A percentile compares a stretch with the other conserved stretches of the same genome.
These are phyloP conservation scores for Liposcelis brunnea DNA, from an alignment of 2,888 invertebrate genomes.

Conservation along the genomic window DNA sequence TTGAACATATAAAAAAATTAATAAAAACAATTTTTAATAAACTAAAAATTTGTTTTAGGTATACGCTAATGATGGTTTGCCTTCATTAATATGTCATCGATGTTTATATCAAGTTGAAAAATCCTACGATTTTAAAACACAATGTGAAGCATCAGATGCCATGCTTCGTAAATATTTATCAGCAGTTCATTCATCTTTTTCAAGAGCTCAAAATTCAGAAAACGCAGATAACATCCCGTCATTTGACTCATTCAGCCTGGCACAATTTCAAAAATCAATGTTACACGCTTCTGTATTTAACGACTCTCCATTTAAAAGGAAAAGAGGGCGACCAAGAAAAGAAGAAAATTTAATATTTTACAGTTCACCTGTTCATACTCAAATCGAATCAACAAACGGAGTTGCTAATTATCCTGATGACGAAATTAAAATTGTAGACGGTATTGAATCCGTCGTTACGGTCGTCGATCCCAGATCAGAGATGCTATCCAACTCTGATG, in stretches of 20 bases:
- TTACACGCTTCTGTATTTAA: background rate
- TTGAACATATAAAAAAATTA: too few relatives aligned
- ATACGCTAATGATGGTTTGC: conserved; percentile 48
- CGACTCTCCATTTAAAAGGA: background rate
- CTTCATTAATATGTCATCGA: conserved; percentile 48
- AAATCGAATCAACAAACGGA: too few relatives aligned
- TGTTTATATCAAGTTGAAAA: conserved; percentile 52
- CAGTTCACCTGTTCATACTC: conserved; percentile 3
- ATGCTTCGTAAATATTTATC: conserved; percentile 33
- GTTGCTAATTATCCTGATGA: background rate
- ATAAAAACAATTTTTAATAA: background rate
- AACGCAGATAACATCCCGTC: background rate
- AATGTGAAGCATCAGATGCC: conserved; percentile 47
- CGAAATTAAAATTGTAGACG: conserved; percentile 4
- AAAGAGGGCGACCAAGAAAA: conserved; percentile 4
- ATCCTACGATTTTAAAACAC: conserved; percentile 44
- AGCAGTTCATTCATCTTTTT: background rate
- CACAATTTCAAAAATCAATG: background rate
- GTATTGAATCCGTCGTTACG: conserved; percentile 27
- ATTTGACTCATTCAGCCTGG: background rate
- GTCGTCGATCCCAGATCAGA: conserved; percentile 43
- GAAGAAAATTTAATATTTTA: conserved; percentile 8
- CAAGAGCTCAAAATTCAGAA: background rate
- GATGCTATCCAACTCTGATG: conserved; percentile 3
- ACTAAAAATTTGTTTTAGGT: conserved; percentile 33